Base-by-base conservation (phyloP, 35 echinoderm and acorn worm genomes). In the Nesometra sesokonis region DNA sequence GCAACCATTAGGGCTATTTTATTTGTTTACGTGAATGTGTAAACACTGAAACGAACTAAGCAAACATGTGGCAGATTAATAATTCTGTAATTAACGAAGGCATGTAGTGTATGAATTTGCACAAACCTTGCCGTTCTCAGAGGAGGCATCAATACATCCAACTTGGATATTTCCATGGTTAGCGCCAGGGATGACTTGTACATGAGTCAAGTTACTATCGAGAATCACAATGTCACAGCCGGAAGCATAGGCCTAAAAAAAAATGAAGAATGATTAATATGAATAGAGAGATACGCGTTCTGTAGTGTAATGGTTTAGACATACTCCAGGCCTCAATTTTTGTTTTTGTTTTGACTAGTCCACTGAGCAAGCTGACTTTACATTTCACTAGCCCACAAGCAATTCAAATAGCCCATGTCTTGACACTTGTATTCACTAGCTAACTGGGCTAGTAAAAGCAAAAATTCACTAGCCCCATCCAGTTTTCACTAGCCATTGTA, bases 91-190 rank as follows among this genome's bases (percentile, higher is more conserved):
- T 84, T 40, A 40, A 84, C 29, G 52, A 35, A 78, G 79, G 33
- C 76, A 87, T 87, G 34, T 35, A 57, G 34, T 36, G 11, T 17
- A 19, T 17, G 11, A 37, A 30, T 77, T 11, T 23, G 13, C 38
- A 32, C 80, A 21, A 85, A 97, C 92, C 92, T 98, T 99, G 57
- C 95, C 95, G 87, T 97, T 97, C 84, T 97, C 95, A 35, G 92
- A 35, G 13, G 96, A 99, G 85, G 91, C 94, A 86, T 99, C 96
- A 78, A 99, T 99, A 77, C 96, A 99, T 4, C 96, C 96, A 3
- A 99, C 93, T 87, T 99, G 96, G 32, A 99, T 99, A 82, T 94
- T 99, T 76, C 96, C 96, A 86, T 99, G 93, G 77, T 91, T 92
- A 11, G 94, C 93, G 36, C 92, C 96, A 8, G 96, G 93, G 31